Evolutionary conservation across 1,140 invertebrate genomes (phyloP).

Genomic region (Aleiodes sp.): DNA sequence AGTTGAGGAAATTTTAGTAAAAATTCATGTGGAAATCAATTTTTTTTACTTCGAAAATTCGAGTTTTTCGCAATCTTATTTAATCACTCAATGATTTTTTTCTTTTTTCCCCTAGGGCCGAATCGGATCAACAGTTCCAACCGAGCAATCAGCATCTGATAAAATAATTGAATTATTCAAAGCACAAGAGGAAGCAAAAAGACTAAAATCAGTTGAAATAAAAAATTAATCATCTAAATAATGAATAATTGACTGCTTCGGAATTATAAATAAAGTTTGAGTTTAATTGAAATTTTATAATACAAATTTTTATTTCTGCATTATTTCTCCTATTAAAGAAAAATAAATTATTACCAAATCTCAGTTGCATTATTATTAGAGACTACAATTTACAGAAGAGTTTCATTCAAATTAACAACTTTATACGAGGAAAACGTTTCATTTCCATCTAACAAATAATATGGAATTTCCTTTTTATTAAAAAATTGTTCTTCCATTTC

Average conservation of each 20-base stretch:
- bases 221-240: not conserved
- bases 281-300: not conserved
- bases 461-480: not conserved
- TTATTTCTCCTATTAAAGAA: not conserved
- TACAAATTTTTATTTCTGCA: conserved; percentile 10
- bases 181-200: conserved; percentile 42
- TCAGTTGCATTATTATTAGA: no score
- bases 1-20: no score
- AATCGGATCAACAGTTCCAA: conserved; percentile 61
- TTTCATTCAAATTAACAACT: not conserved
- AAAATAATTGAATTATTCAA: conserved; percentile 73
- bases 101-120: conserved; percentile 58
- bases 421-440: not conserved
- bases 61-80: conserved; percentile 16
- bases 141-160: conserved; percentile 72
- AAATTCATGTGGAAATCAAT: no score
- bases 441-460: not conserved
- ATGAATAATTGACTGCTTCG: not conserved
- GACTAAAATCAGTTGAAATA: not conserved
- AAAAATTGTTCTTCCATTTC: not conserved
- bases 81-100: not conserved
- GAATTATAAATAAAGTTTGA: not conserved
- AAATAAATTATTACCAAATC: not conserved
- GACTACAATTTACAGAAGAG: no score
- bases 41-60: no score